Conservation (phyloP, 2,797 vertebrate species). For the Alca torda region DNA sequence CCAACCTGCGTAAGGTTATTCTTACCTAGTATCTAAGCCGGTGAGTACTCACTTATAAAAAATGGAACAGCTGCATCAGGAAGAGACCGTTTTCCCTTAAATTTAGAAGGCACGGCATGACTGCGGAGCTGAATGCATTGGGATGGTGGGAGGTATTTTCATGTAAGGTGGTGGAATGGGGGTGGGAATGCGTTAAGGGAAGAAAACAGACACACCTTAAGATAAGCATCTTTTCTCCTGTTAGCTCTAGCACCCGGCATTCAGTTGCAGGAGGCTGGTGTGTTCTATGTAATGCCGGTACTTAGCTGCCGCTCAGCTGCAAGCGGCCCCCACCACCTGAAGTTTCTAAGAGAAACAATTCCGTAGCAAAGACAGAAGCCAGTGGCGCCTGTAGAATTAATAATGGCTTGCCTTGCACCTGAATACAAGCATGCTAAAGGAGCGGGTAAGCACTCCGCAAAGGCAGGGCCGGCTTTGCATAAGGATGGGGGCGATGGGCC, state of each 20-base stretch:
- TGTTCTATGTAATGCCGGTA: neutral
- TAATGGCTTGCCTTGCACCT: too few relatives aligned
- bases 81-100: neutral
- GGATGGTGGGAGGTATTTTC: neutral
- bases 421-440: rapidly evolving
- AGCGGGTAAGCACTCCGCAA: too few relatives aligned
- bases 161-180: neutral
- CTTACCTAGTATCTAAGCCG: neutral
- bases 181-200: neutral
- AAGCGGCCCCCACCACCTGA: neutral
- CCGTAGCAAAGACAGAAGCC: neutral
- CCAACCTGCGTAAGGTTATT: neutral
- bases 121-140: neutral
- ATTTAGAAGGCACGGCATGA: neutral
- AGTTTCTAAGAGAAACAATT: neutral
- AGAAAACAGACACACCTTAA: neutral
- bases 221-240: neutral
- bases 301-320: neutral
- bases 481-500: neutral
- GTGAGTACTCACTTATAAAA: neutral
- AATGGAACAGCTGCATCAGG: neutral
- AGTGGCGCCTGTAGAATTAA: neutral
- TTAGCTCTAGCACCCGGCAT: neutral
- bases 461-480: neutral
- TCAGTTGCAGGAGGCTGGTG: neutral